phyloP scores from a whole-genome alignment of 2,888 invertebrate genomes.

The Athalia rosae region DNA sequence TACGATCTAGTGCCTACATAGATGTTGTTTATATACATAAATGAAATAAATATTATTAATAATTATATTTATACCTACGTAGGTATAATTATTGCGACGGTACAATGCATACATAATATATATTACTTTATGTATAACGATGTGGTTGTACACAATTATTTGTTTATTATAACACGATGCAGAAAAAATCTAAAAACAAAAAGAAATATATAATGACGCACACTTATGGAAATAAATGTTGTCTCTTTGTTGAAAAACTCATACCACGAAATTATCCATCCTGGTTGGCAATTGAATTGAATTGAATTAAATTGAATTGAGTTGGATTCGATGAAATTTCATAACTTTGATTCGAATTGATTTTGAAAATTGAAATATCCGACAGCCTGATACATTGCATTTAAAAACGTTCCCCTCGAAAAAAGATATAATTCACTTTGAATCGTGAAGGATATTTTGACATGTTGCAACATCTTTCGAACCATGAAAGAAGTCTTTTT shows the following conservation, averaged over 20 bases:
- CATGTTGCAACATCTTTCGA: too few relatives aligned
- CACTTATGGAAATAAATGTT: neutral
- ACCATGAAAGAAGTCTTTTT: too few relatives aligned
- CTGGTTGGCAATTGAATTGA: too few relatives aligned
- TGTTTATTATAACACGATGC: neutral
- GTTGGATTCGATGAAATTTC: too few relatives aligned
- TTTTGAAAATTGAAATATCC: too few relatives aligned
- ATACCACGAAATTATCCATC: neutral
- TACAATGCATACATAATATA: too few relatives aligned
- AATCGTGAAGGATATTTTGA: too few relatives aligned
- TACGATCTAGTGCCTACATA: constrained; percentile 36
- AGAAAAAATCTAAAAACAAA: neutral
- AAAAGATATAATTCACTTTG: too few relatives aligned
- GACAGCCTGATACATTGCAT: too few relatives aligned
- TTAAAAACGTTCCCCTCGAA: too few relatives aligned
- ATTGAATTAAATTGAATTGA: too few relatives aligned
- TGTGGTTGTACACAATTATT: neutral
- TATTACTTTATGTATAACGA: neutral
- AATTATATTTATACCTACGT: neutral
- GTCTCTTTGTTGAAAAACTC: neutral
- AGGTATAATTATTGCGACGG: neutral
- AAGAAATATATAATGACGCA: constrained; percentile 1
- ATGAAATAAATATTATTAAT: neutral
- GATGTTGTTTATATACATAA: neutral
- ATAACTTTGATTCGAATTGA: too few relatives aligned